Base-by-base conservation (phyloP, 2,113 vertebrate genomes). In the Speoplatyrhinus poulsoni region DNA sequence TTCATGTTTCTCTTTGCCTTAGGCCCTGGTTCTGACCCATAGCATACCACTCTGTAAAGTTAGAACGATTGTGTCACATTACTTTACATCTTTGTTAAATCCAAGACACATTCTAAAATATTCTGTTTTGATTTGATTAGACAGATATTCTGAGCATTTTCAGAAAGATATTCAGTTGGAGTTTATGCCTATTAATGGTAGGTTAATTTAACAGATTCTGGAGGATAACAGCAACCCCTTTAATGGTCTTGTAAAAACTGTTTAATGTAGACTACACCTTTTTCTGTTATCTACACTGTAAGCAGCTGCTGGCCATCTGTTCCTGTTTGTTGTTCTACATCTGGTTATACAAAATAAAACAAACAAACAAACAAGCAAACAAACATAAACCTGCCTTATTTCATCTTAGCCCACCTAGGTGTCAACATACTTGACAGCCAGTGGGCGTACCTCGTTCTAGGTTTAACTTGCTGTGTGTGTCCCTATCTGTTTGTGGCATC, bases 401-500 rank as follows among this genome's bases (percentile, higher is more conserved):
- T 72, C 58, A 61, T 84, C 75, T 79, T 71, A 66, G 60, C 67
- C 76, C 81, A 85, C 62, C 81, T 84, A 76, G 73, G 55, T 76
- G 70, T 69, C 75, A 70, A 80, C 82, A 70, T 67, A 80, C 63
- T 54, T 69, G 80, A 83, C 77, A 78, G 68, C 81, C 65, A 65
- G 83, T 60, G 60, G 75, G 75, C 82, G 81, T 65, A 69, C 76
- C 26, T 26, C 67, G 33, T 70, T 59, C 71, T 79, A 72, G 72
- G 67, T 77, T 84, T 77, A 64, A 77, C 85, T 84, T 81, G 80
- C 69, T 61, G 78, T 5, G 57, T 60, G 70, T 76, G 72, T 9
- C 19, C 83, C 78, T 68, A 77, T 87, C 82, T 79, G 75, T 83
- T 83, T 74, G 76, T 83, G 82, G 81, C 78, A 68, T 63, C 79